Conservation (phyloP, 1,140 invertebrate genomes). For the Panagrolaimus sp. region DNA sequence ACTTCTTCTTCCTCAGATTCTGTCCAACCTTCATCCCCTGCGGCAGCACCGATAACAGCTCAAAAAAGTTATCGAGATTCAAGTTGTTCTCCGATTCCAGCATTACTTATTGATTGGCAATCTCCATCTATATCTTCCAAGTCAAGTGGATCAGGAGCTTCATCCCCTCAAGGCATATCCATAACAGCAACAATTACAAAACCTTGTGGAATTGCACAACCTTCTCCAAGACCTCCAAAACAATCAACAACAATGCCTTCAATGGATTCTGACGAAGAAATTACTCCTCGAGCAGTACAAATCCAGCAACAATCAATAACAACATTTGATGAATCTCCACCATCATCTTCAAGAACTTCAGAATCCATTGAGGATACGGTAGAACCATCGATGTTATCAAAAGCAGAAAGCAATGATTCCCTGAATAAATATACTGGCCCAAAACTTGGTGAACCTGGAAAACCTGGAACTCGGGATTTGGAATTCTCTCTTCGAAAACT, state of each 20-base stretch:
- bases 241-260: not conserved
- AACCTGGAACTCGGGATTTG: slow-evolving; percentile 42
- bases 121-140: not conserved
- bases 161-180: not conserved
- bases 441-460: slow-evolving; percentile 42
- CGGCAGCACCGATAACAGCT: no score
- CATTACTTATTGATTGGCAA: not conserved
- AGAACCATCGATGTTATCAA: not conserved
- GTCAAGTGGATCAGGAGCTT: not conserved
- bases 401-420: slow-evolving; percentile 42
- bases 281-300: not conserved
- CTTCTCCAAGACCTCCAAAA: not conserved
- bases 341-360: no score
- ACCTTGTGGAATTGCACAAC: not conserved
- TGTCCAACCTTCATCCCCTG: not conserved
- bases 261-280: no score
- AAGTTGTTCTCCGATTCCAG: slow-evolving; percentile 7
- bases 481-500: slow-evolving; percentile 35
- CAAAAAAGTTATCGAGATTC: slow-evolving; percentile 12
- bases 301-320: no score
- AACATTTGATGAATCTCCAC: no score
- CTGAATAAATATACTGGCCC: slow-evolving; percentile 32
- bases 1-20: not conserved
- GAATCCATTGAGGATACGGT: not conserved
- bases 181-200: no score